A percentile compares a stretch with the other conserved stretches of the same genome.
Conservation (phyloP, 2,113 vertebrate species). For the Petrocephalus microphthalmus region DNA sequence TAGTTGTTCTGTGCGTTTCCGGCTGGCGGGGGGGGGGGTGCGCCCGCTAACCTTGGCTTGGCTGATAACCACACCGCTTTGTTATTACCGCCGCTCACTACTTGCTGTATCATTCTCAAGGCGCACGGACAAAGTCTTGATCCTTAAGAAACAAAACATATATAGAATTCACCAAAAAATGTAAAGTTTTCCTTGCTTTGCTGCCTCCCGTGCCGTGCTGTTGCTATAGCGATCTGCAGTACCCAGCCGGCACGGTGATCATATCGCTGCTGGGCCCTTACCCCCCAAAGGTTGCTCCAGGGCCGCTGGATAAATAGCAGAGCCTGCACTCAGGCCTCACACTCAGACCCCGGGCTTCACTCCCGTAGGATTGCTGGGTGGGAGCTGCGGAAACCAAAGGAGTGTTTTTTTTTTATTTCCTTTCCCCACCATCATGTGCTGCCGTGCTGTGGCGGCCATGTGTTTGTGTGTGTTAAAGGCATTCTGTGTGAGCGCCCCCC, state of each 20-base stretch:
- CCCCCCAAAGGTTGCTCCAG: neutral
- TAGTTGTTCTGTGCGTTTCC: neutral
- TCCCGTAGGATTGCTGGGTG: neutral
- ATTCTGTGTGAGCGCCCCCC: neutral
- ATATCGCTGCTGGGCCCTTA: neutral
- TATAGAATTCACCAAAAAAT: neutral
- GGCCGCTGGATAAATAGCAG: neutral
- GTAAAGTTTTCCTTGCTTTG: neutral
- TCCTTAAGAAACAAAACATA: neutral
- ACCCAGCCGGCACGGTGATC: neutral
- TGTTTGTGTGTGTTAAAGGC: neutral
- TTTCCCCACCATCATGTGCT: neutral
- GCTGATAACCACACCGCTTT: neutral
- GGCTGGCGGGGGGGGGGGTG: neutral
- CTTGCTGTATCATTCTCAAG: neutral
- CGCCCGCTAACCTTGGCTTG: neutral
- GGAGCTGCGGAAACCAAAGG: neutral
- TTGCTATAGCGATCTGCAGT: neutral
- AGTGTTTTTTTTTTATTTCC: neutral
- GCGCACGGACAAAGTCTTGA: neutral
- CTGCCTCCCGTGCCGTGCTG: neutral
- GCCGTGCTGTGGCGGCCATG: neutral
- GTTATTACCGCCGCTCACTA: neutral
- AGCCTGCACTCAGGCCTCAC: neutral
- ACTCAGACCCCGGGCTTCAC: neutral